Base-by-base conservation (phyloP, 2,888 invertebrate genomes). In the Orchesella flavescens region DNA sequence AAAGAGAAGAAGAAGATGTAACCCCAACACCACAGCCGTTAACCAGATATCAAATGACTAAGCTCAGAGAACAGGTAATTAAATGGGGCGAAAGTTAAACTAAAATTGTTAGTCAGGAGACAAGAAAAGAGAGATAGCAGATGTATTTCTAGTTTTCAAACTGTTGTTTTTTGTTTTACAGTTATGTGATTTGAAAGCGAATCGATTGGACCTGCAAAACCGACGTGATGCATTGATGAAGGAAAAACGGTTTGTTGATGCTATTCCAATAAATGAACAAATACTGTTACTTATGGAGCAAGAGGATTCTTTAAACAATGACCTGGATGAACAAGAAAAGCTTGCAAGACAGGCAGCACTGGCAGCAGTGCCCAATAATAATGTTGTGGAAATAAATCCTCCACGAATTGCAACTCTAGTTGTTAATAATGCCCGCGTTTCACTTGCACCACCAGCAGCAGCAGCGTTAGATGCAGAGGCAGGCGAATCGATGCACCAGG, bases 31-130 rank as follows among this genome's bases (percentile, higher is more conserved):
- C 53, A 53, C 2, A 53, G 9, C 53, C 53, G 17, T 17, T 53
- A 15, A 53, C 17, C 2, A 10, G 4, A 15, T 53, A 49, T 13
- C 69, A 69, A 23, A 7, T 69, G 13, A 49, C 69, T 13, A 69
- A 53, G 43, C 24, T 69, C 10, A 69, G 53, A 21, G 69, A 69
- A 53, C 46, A 69, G 69, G 69, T 69, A 13, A 66, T n/a, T 19
- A 1, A 53, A 9, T 15, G 9, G 53, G 2, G 17, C 10, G 10
- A 53, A n/a, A 17, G 9, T 9, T 2, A 5, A n/a, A 3, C 3
- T 53, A 17, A 53, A n/a, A 10, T 5, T 53, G 4, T 53, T 9
- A 53, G 15, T 53, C 15, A 53, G 15, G n/a, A n/a, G n/a, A n/a
- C 9, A 2, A 53, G 17, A 5, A n/a, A 2, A 5, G n/a, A 53